phyloP scores from a whole-genome alignment of 2,888 invertebrate species.

The Notodonta dromedarius region DNA sequence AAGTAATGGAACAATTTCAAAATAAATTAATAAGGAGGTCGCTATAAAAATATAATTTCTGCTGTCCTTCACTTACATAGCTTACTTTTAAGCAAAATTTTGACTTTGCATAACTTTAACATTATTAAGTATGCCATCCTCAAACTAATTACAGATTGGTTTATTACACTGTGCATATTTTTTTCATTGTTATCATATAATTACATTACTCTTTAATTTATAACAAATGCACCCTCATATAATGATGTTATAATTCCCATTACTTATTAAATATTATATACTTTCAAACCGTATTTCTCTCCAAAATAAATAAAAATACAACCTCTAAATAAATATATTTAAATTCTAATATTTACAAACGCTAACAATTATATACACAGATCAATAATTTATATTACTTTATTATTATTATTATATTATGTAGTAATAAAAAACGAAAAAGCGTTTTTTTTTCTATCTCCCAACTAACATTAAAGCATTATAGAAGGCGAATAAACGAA shows the following conservation, averaged over 20 bases:
- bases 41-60: slow-evolving; percentile 1
- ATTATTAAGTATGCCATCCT: slow-evolving; percentile 6
- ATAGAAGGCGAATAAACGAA: slow-evolving; percentile 79
- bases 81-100: no score
- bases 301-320: slow-evolving; percentile 55
- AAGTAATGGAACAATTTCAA: neutral
- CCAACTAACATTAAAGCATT: slow-evolving; percentile 80
- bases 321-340: slow-evolving; percentile 68
- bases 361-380: slow-evolving; percentile 80
- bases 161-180: slow-evolving; percentile 60
- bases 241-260: slow-evolving; percentile 39
- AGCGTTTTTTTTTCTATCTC: slow-evolving; percentile 61
- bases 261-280: slow-evolving; percentile 41
- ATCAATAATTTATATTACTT: slow-evolving; percentile 66
- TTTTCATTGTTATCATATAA: slow-evolving; percentile 55
- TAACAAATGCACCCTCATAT: slow-evolving; percentile 61
- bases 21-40: no score
- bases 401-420: slow-evolving; percentile 16
- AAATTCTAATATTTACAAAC: slow-evolving; percentile 74
- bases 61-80: neutral
- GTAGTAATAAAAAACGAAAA: slow-evolving; percentile 52
- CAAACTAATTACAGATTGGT: slow-evolving; percentile 33
- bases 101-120: no score
- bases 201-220: slow-evolving; percentile 42
- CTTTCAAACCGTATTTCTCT: slow-evolving; percentile 48